These are phyloP conservation scores for Acanthacorydalis orientalis DNA, from an alignment of 2,888 invertebrate species.

Conservation along the genomic window DNA sequence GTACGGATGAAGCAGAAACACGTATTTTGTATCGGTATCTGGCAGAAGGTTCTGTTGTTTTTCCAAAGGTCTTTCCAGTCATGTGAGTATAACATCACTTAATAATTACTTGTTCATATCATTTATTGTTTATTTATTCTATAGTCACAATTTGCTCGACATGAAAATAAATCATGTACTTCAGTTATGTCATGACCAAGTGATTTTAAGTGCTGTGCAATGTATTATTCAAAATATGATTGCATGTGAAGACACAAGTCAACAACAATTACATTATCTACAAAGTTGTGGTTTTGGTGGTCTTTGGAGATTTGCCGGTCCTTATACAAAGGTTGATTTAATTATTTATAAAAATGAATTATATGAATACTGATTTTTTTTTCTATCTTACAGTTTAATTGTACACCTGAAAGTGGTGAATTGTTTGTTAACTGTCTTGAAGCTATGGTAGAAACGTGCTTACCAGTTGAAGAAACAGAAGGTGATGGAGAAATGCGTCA, in stretches of 20 bases:
- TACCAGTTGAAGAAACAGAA: slow-evolving; percentile 53
- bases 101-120: background rate
- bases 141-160: slow-evolving; percentile 84
- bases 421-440: slow-evolving; percentile 93
- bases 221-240: slow-evolving; percentile 97
- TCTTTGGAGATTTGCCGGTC: slow-evolving; percentile 95
- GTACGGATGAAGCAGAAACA: slow-evolving; percentile 89
- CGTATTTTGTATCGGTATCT: slow-evolving; percentile 90
- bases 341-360: background rate
- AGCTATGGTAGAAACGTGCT: slow-evolving; percentile 93
- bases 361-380: background rate
- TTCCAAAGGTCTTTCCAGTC: slow-evolving; percentile 92
- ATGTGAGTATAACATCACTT: slow-evolving; percentile 54
- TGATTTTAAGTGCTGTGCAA: slow-evolving; percentile 86
- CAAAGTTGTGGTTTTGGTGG: slow-evolving; percentile 98
- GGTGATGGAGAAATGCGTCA: slow-evolving; percentile 31
- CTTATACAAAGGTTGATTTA: slow-evolving; percentile 71
- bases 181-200: slow-evolving; percentile 85
- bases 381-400: slow-evolving; percentile 40
- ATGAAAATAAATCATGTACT: slow-evolving; percentile 90
- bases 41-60: slow-evolving; percentile 94
- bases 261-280: slow-evolving; percentile 86
- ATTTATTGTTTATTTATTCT: slow-evolving; percentile 12
- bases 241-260: slow-evolving; percentile 83
- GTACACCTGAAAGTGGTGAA: slow-evolving; percentile 84